Evolutionary conservation across 2,113 vertebrate genomes (phyloP).

Genomic region (Crotalus tigris): DNA sequence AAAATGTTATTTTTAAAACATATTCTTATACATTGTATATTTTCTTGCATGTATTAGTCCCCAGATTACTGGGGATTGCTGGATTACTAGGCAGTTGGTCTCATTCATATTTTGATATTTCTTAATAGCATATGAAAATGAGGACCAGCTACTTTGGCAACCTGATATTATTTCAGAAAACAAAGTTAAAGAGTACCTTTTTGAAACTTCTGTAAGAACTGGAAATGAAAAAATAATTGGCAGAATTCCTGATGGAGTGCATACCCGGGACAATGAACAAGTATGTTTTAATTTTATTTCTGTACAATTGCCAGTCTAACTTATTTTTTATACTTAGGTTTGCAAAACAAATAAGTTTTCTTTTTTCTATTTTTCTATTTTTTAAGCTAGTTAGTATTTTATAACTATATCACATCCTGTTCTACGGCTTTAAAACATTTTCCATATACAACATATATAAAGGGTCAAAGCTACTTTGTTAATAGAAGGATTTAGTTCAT

Average conservation of each 20-base stretch:
- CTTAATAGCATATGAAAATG: constrained; percentile 84
- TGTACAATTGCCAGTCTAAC: not conserved
- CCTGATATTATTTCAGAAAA: constrained; percentile 83
- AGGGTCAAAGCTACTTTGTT: not conserved
- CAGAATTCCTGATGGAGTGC: constrained; percentile 73
- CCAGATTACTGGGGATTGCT: not conserved
- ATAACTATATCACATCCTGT: not conserved
- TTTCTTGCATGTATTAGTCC: not conserved
- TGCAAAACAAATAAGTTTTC: not conserved
- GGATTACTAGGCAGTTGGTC: not conserved
- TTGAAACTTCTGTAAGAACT: constrained; percentile 79
- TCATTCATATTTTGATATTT: constrained; percentile 36
- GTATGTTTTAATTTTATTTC: constrained; percentile 60
- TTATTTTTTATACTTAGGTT: not conserved
- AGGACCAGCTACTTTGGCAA: constrained; percentile 92
- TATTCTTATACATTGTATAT: not conserved
- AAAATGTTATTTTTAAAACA: not conserved
- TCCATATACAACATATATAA: not conserved
- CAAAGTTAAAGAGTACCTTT: constrained; percentile 88
- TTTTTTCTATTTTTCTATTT: not conserved
- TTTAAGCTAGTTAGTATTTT: not conserved
- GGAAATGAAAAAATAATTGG: constrained; percentile 74
- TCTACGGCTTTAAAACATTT: not conserved
- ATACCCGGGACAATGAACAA: constrained; percentile 89
- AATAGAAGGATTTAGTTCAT: not conserved